Conservation (phyloP, 2,888 invertebrate genomes). For the Xestia xanthographa region DNA sequence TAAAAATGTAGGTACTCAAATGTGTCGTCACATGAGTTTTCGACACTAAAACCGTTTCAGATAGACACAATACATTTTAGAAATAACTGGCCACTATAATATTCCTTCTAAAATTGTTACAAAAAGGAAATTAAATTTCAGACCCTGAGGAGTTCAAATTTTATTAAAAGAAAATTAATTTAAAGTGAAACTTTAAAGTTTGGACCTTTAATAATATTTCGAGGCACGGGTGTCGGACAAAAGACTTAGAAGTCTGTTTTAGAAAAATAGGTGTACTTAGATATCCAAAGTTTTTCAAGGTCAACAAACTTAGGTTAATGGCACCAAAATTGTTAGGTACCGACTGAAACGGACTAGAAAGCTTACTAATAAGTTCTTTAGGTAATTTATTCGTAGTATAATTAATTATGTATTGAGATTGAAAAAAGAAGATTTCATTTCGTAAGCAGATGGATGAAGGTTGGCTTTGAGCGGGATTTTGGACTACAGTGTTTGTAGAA, state of each 20-base stretch:
- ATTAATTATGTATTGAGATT: neutral
- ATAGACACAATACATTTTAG: constrained; percentile 22
- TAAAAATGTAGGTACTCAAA: no score
- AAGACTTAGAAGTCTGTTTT: constrained; percentile 22
- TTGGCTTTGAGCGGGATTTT: no score
- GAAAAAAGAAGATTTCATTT: neutral
- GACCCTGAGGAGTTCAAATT: constrained; percentile 39
- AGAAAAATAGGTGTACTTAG: neutral
- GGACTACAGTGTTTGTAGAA: no score
- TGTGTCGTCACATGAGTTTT: no score
- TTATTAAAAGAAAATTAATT: constrained; percentile 57
- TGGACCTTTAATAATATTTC: constrained; percentile 43
- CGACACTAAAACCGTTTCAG: neutral
- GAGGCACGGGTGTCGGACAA: constrained; percentile 36
- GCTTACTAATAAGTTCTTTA: neutral
- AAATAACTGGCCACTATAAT: constrained; percentile 26
- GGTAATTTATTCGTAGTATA: neutral
- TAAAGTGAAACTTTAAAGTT: constrained; percentile 46
- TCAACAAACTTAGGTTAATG: neutral
- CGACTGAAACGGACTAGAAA: neutral
- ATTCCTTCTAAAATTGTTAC: constrained; percentile 22
- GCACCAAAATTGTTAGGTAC: neutral
- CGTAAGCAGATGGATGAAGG: neutral
- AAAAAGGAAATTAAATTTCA: constrained; percentile 56
- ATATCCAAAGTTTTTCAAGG: neutral